A percentile compares a stretch with the other conserved stretches of the same genome.
Conservation (phyloP, 23 tunicate species). For the Styela plicata region DNA sequence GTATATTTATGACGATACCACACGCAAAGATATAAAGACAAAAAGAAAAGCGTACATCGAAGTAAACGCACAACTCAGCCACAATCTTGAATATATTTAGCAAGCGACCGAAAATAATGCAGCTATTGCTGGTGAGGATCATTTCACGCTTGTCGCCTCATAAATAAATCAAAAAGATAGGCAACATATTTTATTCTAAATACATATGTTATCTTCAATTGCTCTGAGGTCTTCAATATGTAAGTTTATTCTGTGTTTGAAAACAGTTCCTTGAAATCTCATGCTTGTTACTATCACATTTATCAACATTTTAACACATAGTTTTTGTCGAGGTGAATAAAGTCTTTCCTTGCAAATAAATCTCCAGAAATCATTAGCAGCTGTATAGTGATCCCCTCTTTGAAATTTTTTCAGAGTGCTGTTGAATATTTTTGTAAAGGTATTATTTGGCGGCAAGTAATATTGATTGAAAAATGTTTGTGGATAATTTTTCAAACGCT, state of each 20-base stretch:
- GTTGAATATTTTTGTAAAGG: neutral
- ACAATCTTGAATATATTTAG: too few relatives aligned
- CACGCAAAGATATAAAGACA: too few relatives aligned
- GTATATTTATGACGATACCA: too few relatives aligned
- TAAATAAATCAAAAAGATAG: too few relatives aligned
- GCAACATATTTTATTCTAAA: too few relatives aligned
- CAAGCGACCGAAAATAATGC: too few relatives aligned
- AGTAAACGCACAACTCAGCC: too few relatives aligned
- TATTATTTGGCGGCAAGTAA: too few relatives aligned
- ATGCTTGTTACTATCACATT: neutral
- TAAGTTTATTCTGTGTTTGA: neutral
- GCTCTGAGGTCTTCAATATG: neutral
- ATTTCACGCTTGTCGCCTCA: too few relatives aligned
- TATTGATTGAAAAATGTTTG: neutral
- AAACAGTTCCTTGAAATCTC: neutral
- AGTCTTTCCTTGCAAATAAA: neutral
- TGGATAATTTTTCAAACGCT: neutral
- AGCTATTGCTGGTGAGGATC: too few relatives aligned
- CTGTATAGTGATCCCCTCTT: neutral
- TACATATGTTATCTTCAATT: neutral
- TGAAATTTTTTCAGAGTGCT: neutral
- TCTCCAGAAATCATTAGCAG: neutral
- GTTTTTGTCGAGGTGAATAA: neutral
- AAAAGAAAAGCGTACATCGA: too few relatives aligned
- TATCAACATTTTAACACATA: neutral